phyloP scores from a whole-genome alignment of 2,113 vertebrate species.

The Athene noctua region DNA sequence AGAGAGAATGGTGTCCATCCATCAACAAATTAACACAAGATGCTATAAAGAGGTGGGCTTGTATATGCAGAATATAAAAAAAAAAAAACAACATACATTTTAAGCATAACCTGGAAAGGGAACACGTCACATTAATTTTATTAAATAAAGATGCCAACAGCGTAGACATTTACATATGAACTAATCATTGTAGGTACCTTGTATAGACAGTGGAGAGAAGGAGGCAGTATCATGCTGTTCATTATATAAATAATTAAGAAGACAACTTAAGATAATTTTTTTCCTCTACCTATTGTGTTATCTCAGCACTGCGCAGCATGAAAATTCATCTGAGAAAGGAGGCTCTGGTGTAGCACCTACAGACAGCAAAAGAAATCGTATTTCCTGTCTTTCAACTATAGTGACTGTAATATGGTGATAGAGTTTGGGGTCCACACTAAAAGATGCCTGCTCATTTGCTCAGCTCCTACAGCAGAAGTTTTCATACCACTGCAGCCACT shows the following conservation, averaged over 20 bases:
- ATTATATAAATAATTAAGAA: neutral
- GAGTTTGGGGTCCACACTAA: neutral
- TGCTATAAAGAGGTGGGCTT: neutral
- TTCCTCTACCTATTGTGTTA: neutral
- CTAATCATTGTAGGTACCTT: neutral
- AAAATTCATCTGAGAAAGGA: neutral
- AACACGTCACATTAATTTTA: neutral
- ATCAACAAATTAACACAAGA: constrained; percentile 44
- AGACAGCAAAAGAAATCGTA: neutral
- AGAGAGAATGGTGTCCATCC: constrained; percentile 26
- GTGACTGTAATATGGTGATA: neutral
- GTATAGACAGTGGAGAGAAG: neutral
- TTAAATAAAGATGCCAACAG: neutral
- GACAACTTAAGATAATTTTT: neutral
- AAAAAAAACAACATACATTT: neutral
- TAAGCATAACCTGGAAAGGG: neutral
- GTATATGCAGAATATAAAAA: neutral
- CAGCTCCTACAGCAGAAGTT: neutral
- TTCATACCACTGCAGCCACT: neutral
- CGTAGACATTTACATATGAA: neutral
- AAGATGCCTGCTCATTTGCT: neutral
- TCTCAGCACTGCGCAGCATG: neutral
- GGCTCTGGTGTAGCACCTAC: neutral
- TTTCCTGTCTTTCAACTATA: neutral
- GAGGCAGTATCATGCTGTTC: neutral